Evolutionary conservation across 2,888 invertebrate species (phyloP).

Genomic region (Melanophora roralis): DNA sequence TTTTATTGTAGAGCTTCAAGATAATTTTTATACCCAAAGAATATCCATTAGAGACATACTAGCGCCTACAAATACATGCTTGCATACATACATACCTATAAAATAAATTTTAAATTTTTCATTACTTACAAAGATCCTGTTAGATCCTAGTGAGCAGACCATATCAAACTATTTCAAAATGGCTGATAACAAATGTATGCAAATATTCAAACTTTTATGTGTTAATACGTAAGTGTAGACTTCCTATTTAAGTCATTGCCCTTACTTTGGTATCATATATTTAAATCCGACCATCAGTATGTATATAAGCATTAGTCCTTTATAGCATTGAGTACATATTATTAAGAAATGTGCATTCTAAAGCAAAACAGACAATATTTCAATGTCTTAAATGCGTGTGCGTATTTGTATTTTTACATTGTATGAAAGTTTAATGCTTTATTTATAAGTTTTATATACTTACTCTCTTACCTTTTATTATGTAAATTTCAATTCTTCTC

Average conservation of each 20-base stretch:
- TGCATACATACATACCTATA: neutral
- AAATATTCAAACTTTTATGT: neutral
- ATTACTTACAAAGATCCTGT: neutral
- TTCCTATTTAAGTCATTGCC: too few relatives aligned
- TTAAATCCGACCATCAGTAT: too few relatives aligned
- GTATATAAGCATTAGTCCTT: too few relatives aligned
- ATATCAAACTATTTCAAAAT: neutral
- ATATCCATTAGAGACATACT: too few relatives aligned
- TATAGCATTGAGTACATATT: too few relatives aligned
- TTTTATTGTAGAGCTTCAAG: too few relatives aligned
- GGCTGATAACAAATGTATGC: neutral
- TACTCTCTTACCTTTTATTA: constrained; percentile 15
- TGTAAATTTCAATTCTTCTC: constrained; percentile 15
- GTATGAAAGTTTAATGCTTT: constrained; percentile 10
- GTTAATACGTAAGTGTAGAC: neutral
- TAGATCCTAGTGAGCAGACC: neutral
- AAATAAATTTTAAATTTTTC: neutral
- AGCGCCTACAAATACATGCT: neutral
- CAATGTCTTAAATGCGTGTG: neutral
- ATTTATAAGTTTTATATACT: neutral
- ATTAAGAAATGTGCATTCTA: neutral
- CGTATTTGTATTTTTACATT: neutral
- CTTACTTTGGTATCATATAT: too few relatives aligned
- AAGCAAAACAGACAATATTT: neutral
- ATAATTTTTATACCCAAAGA: too few relatives aligned